Percentiles rank a stretch among this genome's conserved stretches.
These are phyloP conservation scores for Microplitis mediator DNA, from an alignment of 1,140 invertebrate species.

Conservation along the genomic window DNA sequence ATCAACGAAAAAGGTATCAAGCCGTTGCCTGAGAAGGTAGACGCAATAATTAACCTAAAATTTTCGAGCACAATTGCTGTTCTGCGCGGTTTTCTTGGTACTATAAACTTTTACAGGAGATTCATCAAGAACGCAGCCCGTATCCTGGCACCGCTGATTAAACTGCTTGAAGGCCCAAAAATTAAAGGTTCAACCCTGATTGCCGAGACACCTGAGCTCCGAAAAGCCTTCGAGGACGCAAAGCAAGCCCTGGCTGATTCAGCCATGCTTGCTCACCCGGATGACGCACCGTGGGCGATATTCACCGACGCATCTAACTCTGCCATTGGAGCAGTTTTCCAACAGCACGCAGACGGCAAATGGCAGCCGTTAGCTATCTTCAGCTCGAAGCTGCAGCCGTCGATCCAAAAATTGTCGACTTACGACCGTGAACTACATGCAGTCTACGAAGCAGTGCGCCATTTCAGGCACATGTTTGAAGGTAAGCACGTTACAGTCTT, in stretches of 20 bases:
- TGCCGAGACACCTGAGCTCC: slow-evolving; percentile 9
- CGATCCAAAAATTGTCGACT: not conserved
- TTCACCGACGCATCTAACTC: slow-evolving; percentile 37
- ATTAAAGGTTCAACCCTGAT: slow-evolving; percentile 20
- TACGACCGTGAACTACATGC: slow-evolving; percentile 30
- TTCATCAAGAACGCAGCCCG: slow-evolving; percentile 1
- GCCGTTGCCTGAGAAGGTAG: slow-evolving; percentile 35
- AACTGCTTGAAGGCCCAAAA: slow-evolving; percentile 11
- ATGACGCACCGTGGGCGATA: slow-evolving; percentile 5
- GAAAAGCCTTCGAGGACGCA: slow-evolving; percentile 28
- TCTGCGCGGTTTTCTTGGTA: slow-evolving; percentile 9
- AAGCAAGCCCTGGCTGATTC: slow-evolving; percentile 26
- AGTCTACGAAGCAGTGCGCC: slow-evolving; percentile 28
- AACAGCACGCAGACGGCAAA: slow-evolving; percentile 29
- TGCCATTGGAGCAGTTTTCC: slow-evolving; percentile 39
- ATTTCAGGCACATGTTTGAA: slow-evolving; percentile 32
- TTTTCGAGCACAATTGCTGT: slow-evolving; percentile 9
- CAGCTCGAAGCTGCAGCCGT: slow-evolving; percentile 31
- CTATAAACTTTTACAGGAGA: too few relatives aligned
- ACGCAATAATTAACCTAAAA: slow-evolving; percentile 33
- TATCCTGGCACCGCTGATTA: slow-evolving; percentile 4
- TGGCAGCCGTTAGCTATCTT: slow-evolving; percentile 45
- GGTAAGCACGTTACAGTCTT: slow-evolving; percentile 8
- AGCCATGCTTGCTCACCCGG: slow-evolving; percentile 8
- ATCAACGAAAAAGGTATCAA: slow-evolving; percentile 42